phyloP scores from a whole-genome alignment of 1,140 invertebrate genomes.

The Brachionus angularis region DNA sequence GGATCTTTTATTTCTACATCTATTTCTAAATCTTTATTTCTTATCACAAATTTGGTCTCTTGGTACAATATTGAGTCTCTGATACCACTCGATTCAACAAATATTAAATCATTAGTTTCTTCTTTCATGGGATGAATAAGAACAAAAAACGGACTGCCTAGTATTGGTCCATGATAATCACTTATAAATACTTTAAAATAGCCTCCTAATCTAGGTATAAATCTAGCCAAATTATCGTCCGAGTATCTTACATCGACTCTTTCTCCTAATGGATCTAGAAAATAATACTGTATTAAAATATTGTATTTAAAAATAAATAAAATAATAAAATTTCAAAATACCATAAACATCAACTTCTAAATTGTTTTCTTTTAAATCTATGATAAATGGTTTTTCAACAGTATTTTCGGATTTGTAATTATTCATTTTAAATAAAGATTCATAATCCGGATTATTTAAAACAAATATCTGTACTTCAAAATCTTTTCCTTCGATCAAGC shows the following conservation, averaged over 20 bases:
- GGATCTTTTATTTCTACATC: constrained; percentile 28
- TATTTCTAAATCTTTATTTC: constrained; percentile 24
- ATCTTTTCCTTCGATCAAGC: constrained; percentile 22
- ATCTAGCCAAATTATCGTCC: constrained; percentile 10
- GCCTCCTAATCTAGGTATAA: constrained; percentile 8
- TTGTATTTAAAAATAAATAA: not conserved
- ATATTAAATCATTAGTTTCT: not conserved
- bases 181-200: constrained; percentile 29
- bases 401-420: constrained; percentile 1
- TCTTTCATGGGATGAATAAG: not conserved
- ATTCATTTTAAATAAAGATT: constrained; percentile 19
- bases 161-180: constrained; percentile 21
- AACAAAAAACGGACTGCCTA: constrained; percentile 23
- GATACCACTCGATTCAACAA: constrained; percentile 13
- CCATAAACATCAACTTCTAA: constrained; percentile 36
- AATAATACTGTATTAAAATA: not conserved
- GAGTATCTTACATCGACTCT: constrained; percentile 26
- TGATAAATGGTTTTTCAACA: constrained; percentile 12
- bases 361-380: not conserved
- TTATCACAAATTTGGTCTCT: constrained; percentile 1
- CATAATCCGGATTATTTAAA: constrained; percentile 18
- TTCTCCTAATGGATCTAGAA: constrained; percentile 5
- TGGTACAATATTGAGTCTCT: constrained; percentile 2
- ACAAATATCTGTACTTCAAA: constrained; percentile 21
- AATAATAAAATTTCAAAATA: not conserved